These are phyloP conservation scores for Betta splendens DNA, from an alignment of 2,797 vertebrate species.

Conservation along the genomic window DNA sequence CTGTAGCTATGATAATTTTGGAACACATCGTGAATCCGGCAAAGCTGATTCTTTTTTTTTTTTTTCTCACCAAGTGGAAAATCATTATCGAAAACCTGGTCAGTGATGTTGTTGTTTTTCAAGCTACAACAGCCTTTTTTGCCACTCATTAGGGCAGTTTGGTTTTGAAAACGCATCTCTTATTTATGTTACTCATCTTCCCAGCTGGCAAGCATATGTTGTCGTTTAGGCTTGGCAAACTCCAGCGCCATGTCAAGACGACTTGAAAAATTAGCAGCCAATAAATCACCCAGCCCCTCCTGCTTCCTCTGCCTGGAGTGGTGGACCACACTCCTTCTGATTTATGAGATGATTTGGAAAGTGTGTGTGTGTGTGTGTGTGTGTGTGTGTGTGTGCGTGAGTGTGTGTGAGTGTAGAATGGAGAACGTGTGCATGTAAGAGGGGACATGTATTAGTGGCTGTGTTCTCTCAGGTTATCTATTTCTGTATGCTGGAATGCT, in stretches of 20 bases:
- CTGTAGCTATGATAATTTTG: constrained; percentile 80
- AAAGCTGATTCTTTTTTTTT: constrained; percentile 16
- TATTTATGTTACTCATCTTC: constrained; percentile 73
- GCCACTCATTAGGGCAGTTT: constrained; percentile 57
- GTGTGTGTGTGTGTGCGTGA: constrained; percentile 41
- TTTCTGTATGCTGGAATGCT: constrained; percentile 57
- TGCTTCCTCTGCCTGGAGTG: constrained; percentile 74
- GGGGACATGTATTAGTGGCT: constrained; percentile 56
- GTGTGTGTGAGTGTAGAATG: constrained; percentile 42
- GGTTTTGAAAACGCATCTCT: constrained; percentile 70
- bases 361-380: constrained; percentile 36
- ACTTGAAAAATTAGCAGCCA: constrained; percentile 83
- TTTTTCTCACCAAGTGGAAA: background rate
- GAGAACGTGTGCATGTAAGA: constrained; percentile 57
- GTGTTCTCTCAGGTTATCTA: constrained; percentile 63
- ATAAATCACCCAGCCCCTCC: constrained; percentile 80
- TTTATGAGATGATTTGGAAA: constrained; percentile 80
- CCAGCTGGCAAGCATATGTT: constrained; percentile 82
- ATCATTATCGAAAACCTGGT: constrained; percentile 7
- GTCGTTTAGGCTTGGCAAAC: constrained; percentile 82
- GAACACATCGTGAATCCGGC: constrained; percentile 58
- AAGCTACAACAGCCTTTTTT: constrained; percentile 43
- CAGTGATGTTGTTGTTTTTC: background rate
- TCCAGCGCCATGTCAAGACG: constrained; percentile 76
- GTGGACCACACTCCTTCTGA: constrained; percentile 80